Conservation (phyloP, 2,888 invertebrate species). For the Polia nebulosa region DNA sequence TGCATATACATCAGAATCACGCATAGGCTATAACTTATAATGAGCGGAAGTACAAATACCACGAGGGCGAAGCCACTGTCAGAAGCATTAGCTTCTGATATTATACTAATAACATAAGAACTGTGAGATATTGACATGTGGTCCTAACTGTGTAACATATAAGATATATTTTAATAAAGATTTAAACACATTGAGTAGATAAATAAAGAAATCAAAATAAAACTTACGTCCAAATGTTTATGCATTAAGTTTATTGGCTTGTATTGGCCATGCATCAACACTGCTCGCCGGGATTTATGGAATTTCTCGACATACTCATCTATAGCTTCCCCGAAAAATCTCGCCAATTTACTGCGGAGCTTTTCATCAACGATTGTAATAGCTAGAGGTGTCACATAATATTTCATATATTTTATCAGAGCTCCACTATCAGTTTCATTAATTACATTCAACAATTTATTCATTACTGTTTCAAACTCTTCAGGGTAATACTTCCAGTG, state of each 20-base stretch:
- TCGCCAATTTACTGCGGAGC: slow-evolving; percentile 64
- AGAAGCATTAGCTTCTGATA: too few species aligned
- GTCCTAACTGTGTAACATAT: too few species aligned
- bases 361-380: slow-evolving; percentile 64
- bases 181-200: too few species aligned
- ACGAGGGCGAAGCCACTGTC: too few species aligned
- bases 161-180: neutral
- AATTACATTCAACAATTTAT: slow-evolving; percentile 52
- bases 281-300: slow-evolving; percentile 57
- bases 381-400: slow-evolving; percentile 45
- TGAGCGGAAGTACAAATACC: too few species aligned
- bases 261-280: slow-evolving; percentile 78
- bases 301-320: slow-evolving; percentile 51
- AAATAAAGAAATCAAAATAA: neutral
- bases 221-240: slow-evolving; percentile 57
- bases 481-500: slow-evolving; percentile 72
- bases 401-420: slow-evolving; percentile 34
- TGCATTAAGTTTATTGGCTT: slow-evolving; percentile 75
- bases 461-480: slow-evolving; percentile 68
- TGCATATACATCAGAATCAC: too few species aligned
- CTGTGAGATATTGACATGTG: too few species aligned
- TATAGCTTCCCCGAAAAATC: slow-evolving; percentile 54
- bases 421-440: neutral
- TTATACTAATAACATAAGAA: too few species aligned
- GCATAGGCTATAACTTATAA: too few species aligned